Base-by-base conservation (phyloP, 1,140 invertebrate species). In the Melitaea cinxia region DNA sequence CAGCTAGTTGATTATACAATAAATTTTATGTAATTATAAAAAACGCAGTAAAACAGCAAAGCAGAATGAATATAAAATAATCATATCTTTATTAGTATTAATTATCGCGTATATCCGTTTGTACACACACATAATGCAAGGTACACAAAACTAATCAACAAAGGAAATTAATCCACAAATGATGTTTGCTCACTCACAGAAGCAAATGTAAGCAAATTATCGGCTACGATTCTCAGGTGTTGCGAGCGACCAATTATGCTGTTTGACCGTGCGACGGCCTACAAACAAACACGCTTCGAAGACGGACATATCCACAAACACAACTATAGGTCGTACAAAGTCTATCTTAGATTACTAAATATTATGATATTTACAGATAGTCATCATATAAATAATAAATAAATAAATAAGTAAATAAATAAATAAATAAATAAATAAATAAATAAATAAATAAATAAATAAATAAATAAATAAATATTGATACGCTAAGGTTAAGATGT, bases 191-290 rank as follows among this genome's bases (percentile, higher is more conserved):
- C 49, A 35, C 33, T 35, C 14, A 14, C 33, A 57, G 54, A 28
- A 45, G 54, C 53, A 37, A 53, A 24, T 45, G 49, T 17, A 45
- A 30, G 24, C 60, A 62, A 53, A 62, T 62, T 62, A 62, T 53
- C 50, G 50, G 33, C 39, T 45, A 17, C 49, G 15, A 42, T 62
- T 24, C 60, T 62, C 60, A 62, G 60, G 60, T 62, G 60, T 62
- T 62, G 59, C 10, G 17, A 17, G 54, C 37, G 37, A 30, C 54
- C 37, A 57, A 57, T 57, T 57, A 57, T 24, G 9, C 15, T 19
- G 54, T 57, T 57, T 45, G 23, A 37, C 21, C 17, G 23, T 28
- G 10, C 21, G 54, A 42, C 23, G 19, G 54, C 19, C 42, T 7
- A 28, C 37, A 42, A 57, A 57, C 54, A 57, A 23, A 23, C 42